A percentile compares a stretch with the other conserved stretches of the same genome.
Evolutionary conservation across 2,113 vertebrate species (phyloP).

Genomic region (Muntiacus muntjak): DNA sequence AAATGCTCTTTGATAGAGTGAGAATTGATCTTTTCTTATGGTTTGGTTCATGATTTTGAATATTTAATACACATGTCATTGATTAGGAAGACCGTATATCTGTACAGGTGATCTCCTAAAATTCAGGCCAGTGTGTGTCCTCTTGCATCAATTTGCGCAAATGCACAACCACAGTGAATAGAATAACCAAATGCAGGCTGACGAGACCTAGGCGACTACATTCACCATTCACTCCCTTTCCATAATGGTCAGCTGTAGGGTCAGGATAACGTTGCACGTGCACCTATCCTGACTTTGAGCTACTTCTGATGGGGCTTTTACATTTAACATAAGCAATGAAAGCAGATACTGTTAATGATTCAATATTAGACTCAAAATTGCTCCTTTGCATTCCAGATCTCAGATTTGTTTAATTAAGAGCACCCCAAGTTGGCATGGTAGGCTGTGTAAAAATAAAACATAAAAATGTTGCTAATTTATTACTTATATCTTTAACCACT

Average conservation of each 20-base stretch:
- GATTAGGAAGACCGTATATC: background rate
- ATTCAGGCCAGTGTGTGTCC: background rate
- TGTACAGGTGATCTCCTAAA: background rate
- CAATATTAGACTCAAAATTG: background rate
- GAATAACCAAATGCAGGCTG: background rate
- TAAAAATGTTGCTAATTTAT: background rate
- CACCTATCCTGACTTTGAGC: background rate
- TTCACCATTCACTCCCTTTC: background rate
- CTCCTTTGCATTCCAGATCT: background rate
- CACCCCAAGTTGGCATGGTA: background rate
- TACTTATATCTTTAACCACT: background rate
- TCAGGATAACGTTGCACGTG: background rate
- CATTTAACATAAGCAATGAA: background rate
- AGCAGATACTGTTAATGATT: background rate
- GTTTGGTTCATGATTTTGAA: background rate
- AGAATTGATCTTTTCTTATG: background rate
- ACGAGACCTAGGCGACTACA: rapidly evolving
- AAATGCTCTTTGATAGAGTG: background rate
- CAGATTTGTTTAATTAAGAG: background rate
- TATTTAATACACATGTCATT: background rate
- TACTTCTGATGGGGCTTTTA: background rate
- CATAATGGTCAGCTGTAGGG: background rate
- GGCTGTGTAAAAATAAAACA: background rate
- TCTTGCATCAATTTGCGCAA: background rate
- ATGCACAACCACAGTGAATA: background rate